Evolutionary conservation across 1,140 invertebrate genomes (phyloP), one percentile per base, ranked within the genome.

Genomic region (Meloidogyne hapla): DNA sequence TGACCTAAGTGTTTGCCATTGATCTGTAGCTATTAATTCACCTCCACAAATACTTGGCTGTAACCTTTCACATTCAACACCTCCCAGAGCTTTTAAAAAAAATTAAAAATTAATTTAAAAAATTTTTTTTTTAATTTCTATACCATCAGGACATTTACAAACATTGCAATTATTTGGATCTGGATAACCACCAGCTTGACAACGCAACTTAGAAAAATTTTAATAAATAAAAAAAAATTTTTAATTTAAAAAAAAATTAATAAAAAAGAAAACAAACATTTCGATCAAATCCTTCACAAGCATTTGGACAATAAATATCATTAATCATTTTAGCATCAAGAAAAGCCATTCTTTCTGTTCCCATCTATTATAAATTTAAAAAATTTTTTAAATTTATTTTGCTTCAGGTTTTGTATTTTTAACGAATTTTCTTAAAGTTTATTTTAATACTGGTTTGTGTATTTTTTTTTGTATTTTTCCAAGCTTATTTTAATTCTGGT

Each of bases 301-400:
- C 56, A 86, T 85, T 83, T 70, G 82, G 79, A 77, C 85, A 86
- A 66, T 86, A 86, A 62, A 86, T 86, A 63, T 88, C 80, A 75
- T 87, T 87, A 68, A 87, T 88, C 38, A 87, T 79, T 77, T 87
- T 87, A 1, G 83, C 80, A 80, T 87, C 86, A 48, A 88, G 77
- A 78, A 88, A 87, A 13, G 86, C 87, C 83, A 88, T 86, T 66
- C 83, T 79, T 76, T 88, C 86, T 23, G 82, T 87, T 62, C 87
- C 87, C 81, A 87, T 85, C 56, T 86, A 84, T n/a, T n/a, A n/a
- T n/a, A n/a, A n/a, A n/a, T n/a, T n/a, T n/a, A n/a, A n/a, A n/a
- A n/a, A n/a, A n/a, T n/a, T n/a, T n/a, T n/a, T n/a, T n/a, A n/a
- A n/a, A n/a, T n/a, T n/a, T n/a, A n/a, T n/a, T n/a, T n/a, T n/a